A percentile compares a stretch with the other conserved stretches of the same genome.
Evolutionary conservation across 2,113 vertebrate species (phyloP).

Genomic region (Manacus vitellinus): DNA sequence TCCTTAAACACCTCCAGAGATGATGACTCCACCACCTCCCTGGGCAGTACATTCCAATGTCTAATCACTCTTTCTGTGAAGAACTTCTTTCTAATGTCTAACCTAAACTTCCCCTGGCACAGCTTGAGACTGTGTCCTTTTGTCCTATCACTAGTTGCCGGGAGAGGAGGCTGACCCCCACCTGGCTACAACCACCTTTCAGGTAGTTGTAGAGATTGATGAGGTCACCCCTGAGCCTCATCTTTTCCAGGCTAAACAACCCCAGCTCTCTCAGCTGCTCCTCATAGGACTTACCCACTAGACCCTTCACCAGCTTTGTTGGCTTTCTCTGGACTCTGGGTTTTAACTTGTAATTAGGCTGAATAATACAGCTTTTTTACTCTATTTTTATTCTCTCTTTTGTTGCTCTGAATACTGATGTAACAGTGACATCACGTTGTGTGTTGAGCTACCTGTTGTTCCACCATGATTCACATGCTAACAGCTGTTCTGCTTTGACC

Average conservation of each 20-base stretch:
- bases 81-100: not conserved
- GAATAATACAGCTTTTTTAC: not conserved
- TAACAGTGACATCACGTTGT: not conserved
- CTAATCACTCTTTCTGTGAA: not conserved
- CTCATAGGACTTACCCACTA: not conserved
- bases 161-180: not conserved
- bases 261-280: not conserved
- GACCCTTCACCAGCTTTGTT: not conserved
- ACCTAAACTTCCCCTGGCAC: not conserved
- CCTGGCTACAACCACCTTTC: not conserved
- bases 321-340: not conserved
- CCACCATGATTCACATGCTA: not conserved
- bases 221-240: not conserved
- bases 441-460: not conserved
- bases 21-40: not conserved
- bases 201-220: too few relatives aligned
- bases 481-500: accelerated
- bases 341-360: not conserved
- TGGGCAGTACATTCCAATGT: not conserved
- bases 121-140: not conserved
- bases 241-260: not conserved
- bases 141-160: not conserved
- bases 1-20: not conserved
- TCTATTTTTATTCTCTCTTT: not conserved
- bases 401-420: not conserved